These are phyloP conservation scores for Tetropium fuscum DNA, from an alignment of 2,888 invertebrate genomes.

Conservation along the genomic window DNA sequence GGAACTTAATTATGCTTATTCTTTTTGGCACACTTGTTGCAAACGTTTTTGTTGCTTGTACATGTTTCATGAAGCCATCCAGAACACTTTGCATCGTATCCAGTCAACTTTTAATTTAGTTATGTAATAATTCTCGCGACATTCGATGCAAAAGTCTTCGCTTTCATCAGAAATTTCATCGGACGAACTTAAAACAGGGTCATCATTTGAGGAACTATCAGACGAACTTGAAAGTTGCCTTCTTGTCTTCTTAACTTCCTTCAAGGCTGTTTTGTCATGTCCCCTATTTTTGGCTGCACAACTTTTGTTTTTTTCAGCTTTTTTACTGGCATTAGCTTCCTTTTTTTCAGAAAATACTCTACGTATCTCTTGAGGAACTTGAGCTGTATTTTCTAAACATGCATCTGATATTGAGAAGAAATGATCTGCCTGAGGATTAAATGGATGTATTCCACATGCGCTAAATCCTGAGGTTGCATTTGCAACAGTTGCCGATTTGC, in stretches of 20 bases:
- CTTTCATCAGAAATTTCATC: too few relatives aligned
- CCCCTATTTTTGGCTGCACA: neutral
- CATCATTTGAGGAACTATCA: too few relatives aligned
- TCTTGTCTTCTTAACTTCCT: constrained; percentile 3
- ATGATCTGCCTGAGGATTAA: neutral
- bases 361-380: neutral
- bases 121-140: neutral
- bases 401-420: neutral
- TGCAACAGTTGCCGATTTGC: neutral
- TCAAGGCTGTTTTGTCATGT: too few relatives aligned
- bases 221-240: neutral
- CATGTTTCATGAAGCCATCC: constrained; percentile 5
- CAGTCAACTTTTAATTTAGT: neutral
- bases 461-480: constrained; percentile 1
- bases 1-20: neutral
- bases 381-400: neutral
- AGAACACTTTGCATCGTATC: constrained; percentile 1
- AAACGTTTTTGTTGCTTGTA: neutral
- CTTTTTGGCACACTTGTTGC: constrained; percentile 1
- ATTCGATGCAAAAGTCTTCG: too few relatives aligned
- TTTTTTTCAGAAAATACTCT: neutral
- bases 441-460: neutral
- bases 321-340: neutral
- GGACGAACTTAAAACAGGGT: too few relatives aligned
- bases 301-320: neutral